Evolutionary conservation across 2,888 invertebrate genomes (phyloP).

Genomic region (Glyphotaelius pellucidus): DNA sequence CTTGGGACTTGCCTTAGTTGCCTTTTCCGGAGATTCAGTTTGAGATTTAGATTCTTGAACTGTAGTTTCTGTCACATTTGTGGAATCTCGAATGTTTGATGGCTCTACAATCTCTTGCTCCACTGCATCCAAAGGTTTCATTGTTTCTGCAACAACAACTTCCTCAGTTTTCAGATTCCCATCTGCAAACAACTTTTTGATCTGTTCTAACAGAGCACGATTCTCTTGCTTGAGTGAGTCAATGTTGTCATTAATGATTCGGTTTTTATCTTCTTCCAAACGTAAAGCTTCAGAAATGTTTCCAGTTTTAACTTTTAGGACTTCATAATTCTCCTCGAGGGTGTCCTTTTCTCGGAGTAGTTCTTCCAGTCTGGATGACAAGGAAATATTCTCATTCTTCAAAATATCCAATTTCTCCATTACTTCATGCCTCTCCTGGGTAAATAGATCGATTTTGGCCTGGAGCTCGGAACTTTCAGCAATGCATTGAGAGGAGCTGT

Average conservation of each 20-base stretch:
- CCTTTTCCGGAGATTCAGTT: constrained; percentile 67
- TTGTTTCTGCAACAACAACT: constrained; percentile 57
- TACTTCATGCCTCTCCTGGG: constrained; percentile 83
- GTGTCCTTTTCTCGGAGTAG: constrained; percentile 76
- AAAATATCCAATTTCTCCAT: constrained; percentile 82
- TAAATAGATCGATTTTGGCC: constrained; percentile 83
- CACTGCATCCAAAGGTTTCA: constrained; percentile 68
- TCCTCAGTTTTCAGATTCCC: constrained; percentile 61
- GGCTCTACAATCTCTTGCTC: constrained; percentile 71
- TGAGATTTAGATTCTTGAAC: constrained; percentile 13
- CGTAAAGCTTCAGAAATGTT: constrained; percentile 69
- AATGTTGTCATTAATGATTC: constrained; percentile 73
- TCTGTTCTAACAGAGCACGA: constrained; percentile 68
- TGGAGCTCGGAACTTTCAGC: constrained; percentile 82
- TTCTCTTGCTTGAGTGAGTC: constrained; percentile 75
- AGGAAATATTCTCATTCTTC: constrained; percentile 79
- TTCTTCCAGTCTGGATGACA: constrained; percentile 75
- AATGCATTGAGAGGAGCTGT: constrained; percentile 43
- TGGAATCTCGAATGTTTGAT: constrained; percentile 69
- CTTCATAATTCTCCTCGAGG: constrained; percentile 73
- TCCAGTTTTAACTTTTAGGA: constrained; percentile 75
- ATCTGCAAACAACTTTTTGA: constrained; percentile 67
- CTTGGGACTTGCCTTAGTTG: constrained; percentile 72
- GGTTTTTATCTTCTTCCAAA: constrained; percentile 71
- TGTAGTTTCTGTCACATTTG: constrained; percentile 50